Conservation (phyloP, 2,888 invertebrate genomes). For the Drosophila mimica region DNA sequence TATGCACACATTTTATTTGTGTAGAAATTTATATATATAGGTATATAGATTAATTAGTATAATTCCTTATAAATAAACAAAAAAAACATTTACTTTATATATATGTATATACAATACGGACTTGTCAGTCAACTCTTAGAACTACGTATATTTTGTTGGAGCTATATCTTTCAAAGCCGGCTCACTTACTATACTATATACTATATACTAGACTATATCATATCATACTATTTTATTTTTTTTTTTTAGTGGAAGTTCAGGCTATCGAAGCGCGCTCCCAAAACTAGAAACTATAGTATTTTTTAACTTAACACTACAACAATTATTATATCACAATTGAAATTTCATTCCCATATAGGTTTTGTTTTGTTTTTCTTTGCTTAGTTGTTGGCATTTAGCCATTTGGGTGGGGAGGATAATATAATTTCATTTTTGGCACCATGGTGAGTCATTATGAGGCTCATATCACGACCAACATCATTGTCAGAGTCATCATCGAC, state of each 20-base stretch:
- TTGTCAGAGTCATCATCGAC: slow-evolving; percentile 23
- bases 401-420: slow-evolving; percentile 29
- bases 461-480: slow-evolving; percentile 22
- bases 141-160: slow-evolving; percentile 12
- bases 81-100: slow-evolving; percentile 24
- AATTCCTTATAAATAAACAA: slow-evolving; percentile 3
- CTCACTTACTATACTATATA: no score
- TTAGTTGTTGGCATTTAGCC: slow-evolving; percentile 28
- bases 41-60: neutral
- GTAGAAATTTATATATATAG: slow-evolving; percentile 6
- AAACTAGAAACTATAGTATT: slow-evolving; percentile 11
- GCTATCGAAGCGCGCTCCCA: slow-evolving; percentile 31
- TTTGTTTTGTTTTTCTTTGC: neutral
- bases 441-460: slow-evolving; percentile 24
- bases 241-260: neutral
- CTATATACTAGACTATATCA: neutral
- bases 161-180: slow-evolving; percentile 10
- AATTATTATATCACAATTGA: slow-evolving; percentile 45
- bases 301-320: slow-evolving; percentile 35
- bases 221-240: no score
- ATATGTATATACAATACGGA: slow-evolving; percentile 2
- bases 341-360: neutral
- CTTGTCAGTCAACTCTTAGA: neutral
- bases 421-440: slow-evolving; percentile 51
- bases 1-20: slow-evolving; percentile 66